A percentile compares a stretch with the other conserved stretches of the same genome.
Conservation (phyloP, 2,113 vertebrate species). For the Pygoscelis adeliae region DNA sequence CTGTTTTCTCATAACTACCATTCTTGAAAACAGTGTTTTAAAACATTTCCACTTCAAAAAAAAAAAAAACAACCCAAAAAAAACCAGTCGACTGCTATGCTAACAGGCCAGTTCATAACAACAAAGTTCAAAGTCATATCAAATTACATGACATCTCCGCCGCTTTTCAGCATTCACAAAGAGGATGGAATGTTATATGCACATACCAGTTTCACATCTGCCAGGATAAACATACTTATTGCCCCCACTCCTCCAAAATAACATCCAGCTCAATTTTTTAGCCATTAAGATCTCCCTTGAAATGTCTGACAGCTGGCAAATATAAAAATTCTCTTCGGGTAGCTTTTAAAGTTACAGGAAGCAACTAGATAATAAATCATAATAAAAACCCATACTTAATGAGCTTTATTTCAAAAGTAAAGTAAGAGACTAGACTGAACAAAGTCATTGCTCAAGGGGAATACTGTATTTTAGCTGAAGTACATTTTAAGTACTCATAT, state of each 20-base stretch:
- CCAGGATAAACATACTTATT: neutral
- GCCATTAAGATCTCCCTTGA: neutral
- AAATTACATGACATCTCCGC: neutral
- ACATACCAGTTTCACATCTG: neutral
- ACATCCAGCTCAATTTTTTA: slow-evolving; percentile 2
- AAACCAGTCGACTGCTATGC: neutral
- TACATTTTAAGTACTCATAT: neutral
- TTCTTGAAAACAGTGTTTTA: neutral
- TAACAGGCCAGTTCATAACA: neutral
- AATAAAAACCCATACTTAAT: neutral
- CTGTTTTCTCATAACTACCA: neutral
- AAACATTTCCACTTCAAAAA: neutral
- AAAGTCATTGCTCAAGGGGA: neutral
- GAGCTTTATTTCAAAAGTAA: neutral
- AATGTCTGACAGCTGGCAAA: neutral
- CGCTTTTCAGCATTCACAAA: neutral
- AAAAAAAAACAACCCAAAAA: no score
- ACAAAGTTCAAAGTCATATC: neutral
- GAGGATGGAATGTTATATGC: neutral
- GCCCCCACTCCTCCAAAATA: neutral
- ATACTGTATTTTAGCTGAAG: neutral
- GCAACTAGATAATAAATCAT: neutral
- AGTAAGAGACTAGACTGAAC: neutral
- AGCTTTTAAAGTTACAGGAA: neutral
- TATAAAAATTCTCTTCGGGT: neutral